Percentiles rank a stretch among this genome's conserved stretches.
phyloP scores from a whole-genome alignment of 2,797 vertebrate species.

The Nannoperca obscura region DNA sequence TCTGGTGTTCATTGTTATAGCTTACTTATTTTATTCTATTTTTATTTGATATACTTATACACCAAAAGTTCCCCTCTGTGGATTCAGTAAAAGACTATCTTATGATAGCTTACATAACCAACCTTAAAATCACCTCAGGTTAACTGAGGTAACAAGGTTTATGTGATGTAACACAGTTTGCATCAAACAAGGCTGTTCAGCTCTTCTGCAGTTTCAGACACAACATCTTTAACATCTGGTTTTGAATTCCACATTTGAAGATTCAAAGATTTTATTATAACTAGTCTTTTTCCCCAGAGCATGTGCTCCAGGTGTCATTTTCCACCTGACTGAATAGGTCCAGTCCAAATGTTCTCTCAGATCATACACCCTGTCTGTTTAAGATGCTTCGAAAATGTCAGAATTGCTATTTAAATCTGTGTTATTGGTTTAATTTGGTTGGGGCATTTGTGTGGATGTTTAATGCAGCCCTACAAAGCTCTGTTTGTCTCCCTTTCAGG shows the following conservation, averaged over 20 bases:
- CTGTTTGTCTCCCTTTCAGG: conserved; percentile 75
- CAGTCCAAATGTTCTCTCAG: background rate
- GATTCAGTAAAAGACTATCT: no score
- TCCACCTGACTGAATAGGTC: background rate
- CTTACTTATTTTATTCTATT: no score
- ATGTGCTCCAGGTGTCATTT: background rate
- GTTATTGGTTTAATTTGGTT: background rate
- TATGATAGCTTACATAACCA: no score
- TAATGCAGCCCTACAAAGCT: background rate
- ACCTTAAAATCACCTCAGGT: no score
- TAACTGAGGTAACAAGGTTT: no score
- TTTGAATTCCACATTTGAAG: background rate
- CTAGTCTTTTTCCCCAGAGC: background rate
- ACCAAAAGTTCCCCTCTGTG: no score
- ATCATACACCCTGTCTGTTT: background rate
- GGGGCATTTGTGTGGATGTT: background rate
- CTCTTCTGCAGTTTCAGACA: no score
- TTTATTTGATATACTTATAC: no score
- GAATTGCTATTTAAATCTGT: background rate
- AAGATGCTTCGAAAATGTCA: background rate
- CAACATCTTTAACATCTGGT: no score
- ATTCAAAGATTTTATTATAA: background rate
- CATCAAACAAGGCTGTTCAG: no score
- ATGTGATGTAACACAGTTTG: no score
- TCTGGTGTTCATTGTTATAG: no score